A percentile compares a stretch with the other conserved stretches of the same genome.
Conservation (phyloP, 30 jellyfish, hydroid and myxozoan species). For the Chrysaora quinquecirrha region DNA sequence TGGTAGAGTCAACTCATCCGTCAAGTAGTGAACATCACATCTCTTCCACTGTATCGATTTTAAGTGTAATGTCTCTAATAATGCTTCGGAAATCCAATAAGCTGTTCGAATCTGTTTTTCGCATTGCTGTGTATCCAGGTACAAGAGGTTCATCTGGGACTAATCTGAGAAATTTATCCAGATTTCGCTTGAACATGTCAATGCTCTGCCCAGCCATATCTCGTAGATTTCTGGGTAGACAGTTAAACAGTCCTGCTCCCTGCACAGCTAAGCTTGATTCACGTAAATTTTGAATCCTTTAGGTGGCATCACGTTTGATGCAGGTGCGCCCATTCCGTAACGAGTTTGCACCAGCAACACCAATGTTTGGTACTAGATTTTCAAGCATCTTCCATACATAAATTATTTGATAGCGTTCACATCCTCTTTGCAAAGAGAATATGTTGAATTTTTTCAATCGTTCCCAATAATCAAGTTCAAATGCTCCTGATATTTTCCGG, state of each 20-base stretch:
- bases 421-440: too few species aligned
- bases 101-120: neutral
- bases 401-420: too few species aligned
- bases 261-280: neutral
- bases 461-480: too few species aligned
- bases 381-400: too few species aligned
- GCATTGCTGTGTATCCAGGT: slow-evolving; percentile 1
- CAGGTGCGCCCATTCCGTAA: neutral
- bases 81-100: neutral
- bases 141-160: neutral
- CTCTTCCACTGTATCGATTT: neutral
- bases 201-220: neutral
- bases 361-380: neutral
- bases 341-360: neutral
- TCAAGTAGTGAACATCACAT: neutral
- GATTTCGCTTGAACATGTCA: neutral
- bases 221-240: neutral
- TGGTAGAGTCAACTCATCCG: neutral
- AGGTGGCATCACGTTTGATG: slow-evolving; percentile 5
- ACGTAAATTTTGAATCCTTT: neutral
- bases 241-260: neutral
- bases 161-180: neutral
- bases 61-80: neutral
- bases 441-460: too few species aligned
- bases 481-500: too few species aligned